Percentiles rank a stretch among this genome's conserved stretches.
Evolutionary conservation across 2,888 invertebrate species (phyloP).

Genomic region (Cylindroiulus punctatus): DNA sequence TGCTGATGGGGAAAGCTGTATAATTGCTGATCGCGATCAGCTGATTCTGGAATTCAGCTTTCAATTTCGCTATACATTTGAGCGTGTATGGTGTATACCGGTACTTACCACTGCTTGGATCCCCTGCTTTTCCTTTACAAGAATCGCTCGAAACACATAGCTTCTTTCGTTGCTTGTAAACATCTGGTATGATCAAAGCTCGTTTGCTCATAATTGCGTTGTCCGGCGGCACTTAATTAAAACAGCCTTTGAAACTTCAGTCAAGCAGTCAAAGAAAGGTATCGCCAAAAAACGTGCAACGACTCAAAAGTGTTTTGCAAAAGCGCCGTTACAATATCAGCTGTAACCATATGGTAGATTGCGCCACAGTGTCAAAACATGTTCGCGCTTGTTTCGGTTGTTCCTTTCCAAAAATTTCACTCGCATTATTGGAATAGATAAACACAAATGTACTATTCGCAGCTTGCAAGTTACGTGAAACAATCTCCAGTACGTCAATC

Average conservation of each 20-base stretch:
- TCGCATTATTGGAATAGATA: no score
- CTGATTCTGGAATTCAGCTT: no score
- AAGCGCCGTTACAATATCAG: not conserved
- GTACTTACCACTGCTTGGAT: not conserved
- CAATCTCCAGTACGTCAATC: no score
- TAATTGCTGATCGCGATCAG: no score
- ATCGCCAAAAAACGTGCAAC: not conserved
- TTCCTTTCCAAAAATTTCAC: no score
- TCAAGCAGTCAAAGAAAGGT: not conserved
- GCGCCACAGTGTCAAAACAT: no score
- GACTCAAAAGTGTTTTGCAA: not conserved
- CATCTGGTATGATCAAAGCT: constrained; percentile 55
- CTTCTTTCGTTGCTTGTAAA: constrained; percentile 57
- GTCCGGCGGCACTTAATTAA: not conserved
- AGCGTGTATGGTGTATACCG: not conserved
- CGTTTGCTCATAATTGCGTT: not conserved
- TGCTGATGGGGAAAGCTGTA: no score
- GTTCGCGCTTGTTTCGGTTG: no score
- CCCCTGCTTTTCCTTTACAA: not conserved
- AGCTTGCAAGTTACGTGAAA: no score
- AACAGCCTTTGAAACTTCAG: not conserved
- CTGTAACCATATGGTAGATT: not conserved
- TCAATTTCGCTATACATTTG: not conserved
- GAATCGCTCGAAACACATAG: constrained; percentile 29
- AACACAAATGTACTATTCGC: no score